Evolutionary conservation across 2,888 invertebrate genomes (phyloP).

Genomic region (Rutpela maculata): DNA sequence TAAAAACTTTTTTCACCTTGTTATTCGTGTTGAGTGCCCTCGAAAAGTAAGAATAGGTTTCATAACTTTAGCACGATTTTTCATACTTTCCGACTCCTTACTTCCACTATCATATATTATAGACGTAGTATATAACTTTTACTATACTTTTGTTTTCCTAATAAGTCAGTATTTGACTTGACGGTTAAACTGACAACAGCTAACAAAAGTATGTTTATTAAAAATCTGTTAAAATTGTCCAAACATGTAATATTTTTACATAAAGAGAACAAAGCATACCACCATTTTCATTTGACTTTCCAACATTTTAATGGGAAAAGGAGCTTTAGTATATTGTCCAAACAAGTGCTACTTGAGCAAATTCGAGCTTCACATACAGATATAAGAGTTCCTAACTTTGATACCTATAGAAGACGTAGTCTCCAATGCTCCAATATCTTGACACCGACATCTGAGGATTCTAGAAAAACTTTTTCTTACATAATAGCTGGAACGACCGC

Average conservation of each 20-base stretch:
- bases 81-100: no score
- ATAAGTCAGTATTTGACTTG: neutral
- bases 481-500: constrained; percentile 82
- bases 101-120: no score
- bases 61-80: no score
- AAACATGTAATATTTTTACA: neutral
- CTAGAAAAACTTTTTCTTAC: constrained; percentile 86
- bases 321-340: neutral
- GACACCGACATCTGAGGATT: constrained; percentile 76
- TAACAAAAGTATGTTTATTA: neutral
- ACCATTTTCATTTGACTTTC: no score
- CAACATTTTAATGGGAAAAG: neutral
- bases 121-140: no score
- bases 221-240: neutral
- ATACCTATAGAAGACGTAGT: constrained; percentile 84
- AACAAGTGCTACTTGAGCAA: neutral
- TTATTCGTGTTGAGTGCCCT: no score
- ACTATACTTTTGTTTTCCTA: neutral
- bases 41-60: no score
- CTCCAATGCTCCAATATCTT: constrained; percentile 77
- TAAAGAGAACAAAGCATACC: no score
- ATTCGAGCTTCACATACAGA: constrained; percentile 85
- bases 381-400: constrained; percentile 90
- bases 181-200: neutral
- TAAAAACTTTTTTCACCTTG: no score